Conservation (phyloP, 2,797 vertebrate genomes). For the Gymnopithys bicolor region DNA sequence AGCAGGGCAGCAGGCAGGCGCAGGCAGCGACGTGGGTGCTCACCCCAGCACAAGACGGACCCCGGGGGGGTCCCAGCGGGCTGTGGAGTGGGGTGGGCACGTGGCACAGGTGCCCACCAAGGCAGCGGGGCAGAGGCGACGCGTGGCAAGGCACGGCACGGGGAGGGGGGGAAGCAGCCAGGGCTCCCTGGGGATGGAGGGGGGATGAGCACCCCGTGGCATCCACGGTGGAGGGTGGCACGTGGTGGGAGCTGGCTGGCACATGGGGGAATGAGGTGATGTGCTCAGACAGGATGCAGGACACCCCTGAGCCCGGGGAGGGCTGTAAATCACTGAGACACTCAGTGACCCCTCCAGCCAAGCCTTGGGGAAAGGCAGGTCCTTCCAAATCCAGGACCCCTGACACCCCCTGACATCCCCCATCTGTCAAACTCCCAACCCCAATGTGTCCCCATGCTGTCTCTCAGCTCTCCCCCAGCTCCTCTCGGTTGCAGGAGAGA, state of each 20-base stretch:
- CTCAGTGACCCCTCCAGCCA: neutral
- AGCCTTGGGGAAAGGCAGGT: neutral
- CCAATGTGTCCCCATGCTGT: rapidly evolving
- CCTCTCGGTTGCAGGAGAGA: neutral
- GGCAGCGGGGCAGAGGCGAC: conserved; percentile 18
- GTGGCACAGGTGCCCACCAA: neutral
- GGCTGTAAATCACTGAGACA: neutral
- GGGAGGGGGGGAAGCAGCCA: neutral
- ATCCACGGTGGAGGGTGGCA: neutral
- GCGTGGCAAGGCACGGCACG: conserved; percentile 63
- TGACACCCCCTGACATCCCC: rapidly evolving
- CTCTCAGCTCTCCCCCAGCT: neutral
- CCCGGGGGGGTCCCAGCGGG: neutral
- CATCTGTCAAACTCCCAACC: rapidly evolving
- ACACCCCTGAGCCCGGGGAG: neutral
- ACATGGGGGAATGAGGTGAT: neutral
- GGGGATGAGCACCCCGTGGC: rapidly evolving
- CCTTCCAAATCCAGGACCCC: neutral
- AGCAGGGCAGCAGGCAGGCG: conserved; percentile 53
- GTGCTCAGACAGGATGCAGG: rapidly evolving
- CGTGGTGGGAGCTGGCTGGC: neutral
- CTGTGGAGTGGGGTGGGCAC: neutral
- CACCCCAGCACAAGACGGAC: neutral
- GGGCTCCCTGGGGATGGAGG: neutral
- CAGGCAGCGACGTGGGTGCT: conserved; percentile 12